Conservation (phyloP, 1,140 invertebrate genomes). For the Octopus bimaculoides region DNA sequence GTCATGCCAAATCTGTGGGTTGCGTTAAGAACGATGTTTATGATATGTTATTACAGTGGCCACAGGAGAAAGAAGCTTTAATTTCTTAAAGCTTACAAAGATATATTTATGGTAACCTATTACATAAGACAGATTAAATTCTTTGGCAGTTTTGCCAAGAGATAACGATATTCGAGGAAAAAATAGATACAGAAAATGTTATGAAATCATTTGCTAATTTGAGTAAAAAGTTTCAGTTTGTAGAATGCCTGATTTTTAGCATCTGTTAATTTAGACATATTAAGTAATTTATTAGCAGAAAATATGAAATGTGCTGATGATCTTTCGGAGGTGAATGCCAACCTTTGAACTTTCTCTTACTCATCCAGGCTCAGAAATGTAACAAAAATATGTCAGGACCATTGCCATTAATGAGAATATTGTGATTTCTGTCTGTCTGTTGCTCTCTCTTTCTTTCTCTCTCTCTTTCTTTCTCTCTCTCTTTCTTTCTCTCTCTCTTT, state of each 20-base stretch:
- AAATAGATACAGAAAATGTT: background rate
- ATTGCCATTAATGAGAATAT: no score
- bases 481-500: background rate
- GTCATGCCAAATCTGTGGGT: constrained; percentile 6
- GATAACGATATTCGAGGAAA: background rate
- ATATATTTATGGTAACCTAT: constrained; percentile 1
- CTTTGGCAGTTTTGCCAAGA: background rate
- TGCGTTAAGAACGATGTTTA: background rate
- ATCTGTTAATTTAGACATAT: background rate
- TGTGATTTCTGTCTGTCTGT: background rate
- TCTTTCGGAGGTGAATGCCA: no score
- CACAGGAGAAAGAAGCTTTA: constrained; percentile 5
- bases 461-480: background rate
- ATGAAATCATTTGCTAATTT: constrained; percentile 2
- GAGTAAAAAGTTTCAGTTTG: background rate
- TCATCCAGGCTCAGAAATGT: no score
- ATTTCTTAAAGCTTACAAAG: background rate
- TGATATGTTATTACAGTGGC: background rate
- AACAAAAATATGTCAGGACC: no score
- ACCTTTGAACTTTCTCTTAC: no score
- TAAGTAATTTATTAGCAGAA: background rate
- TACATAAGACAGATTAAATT: constrained; percentile 1
- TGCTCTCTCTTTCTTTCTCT: background rate
- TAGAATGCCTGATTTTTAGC: background rate
- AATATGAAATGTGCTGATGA: background rate